These are phyloP conservation scores for Orchestia grillus DNA, from an alignment of 1,140 invertebrate species.

Conservation along the genomic window DNA sequence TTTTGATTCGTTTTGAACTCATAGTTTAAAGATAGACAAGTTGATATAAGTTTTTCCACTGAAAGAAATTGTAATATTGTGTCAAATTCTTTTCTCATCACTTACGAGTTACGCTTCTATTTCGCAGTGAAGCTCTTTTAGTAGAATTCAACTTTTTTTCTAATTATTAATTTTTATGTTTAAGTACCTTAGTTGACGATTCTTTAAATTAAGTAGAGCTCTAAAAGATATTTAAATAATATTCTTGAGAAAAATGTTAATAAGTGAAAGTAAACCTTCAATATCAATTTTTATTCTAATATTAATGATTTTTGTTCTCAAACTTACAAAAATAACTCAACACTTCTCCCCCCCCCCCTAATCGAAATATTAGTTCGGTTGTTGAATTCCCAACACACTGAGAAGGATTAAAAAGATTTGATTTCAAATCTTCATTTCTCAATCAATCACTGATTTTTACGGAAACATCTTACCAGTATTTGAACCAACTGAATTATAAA, in stretches of 20 bases:
- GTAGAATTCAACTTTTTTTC: neutral
- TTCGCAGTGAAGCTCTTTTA: neutral
- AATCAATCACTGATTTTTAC: no score
- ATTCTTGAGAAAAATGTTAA: neutral
- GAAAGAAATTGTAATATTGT: neutral
- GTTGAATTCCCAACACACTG: no score
- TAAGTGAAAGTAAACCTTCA: neutral
- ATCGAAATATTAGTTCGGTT: no score
- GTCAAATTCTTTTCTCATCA: neutral
- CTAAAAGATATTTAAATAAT: neutral
- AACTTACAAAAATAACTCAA: no score
- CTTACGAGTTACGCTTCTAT: neutral
- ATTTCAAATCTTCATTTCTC: no score
- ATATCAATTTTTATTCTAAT: no score
- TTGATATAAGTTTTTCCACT: neutral
- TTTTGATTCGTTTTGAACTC: neutral
- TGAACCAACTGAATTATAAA: no score
- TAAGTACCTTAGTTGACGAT: neutral
- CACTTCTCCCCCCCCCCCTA: no score
- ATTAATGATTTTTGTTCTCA: no score
- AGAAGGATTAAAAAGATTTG: no score
- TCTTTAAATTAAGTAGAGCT: neutral
- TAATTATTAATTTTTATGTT: neutral
- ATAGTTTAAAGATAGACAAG: no score
- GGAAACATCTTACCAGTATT: no score